Evolutionary conservation across 1,140 invertebrate genomes (phyloP).

Genomic region (Orchestia grillus): DNA sequence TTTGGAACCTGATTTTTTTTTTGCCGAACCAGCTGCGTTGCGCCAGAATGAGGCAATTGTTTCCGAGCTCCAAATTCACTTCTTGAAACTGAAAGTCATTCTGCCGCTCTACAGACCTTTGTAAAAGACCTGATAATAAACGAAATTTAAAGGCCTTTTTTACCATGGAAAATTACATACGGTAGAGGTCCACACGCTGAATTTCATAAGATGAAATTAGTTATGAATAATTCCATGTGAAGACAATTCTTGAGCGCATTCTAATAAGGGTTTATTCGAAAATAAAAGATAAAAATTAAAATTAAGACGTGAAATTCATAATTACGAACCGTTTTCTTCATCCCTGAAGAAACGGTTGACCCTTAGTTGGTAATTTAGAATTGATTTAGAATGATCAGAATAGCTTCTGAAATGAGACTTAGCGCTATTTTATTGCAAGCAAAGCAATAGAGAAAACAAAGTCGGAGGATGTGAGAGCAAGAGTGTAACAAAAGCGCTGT

Average conservation of each 20-base stretch:
- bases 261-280: background rate
- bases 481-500: background rate
- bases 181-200: background rate
- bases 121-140: background rate
- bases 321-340: background rate
- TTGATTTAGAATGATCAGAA: background rate
- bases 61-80: background rate
- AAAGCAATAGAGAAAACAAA: background rate
- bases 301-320: no score
- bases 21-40: background rate
- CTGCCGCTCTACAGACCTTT: background rate
- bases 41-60: background rate
- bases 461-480: background rate
- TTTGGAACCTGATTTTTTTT: background rate
- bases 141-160: background rate
- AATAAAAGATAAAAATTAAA: no score
- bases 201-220: background rate
- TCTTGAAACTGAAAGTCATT: background rate
- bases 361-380: background rate
- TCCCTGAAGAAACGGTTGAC: background rate
- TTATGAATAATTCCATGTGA: background rate
- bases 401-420: background rate
- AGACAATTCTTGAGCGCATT: background rate
- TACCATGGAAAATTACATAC: background rate
- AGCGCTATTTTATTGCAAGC: background rate